Conservation (phyloP, 92 coral and sea anemone genomes). For the Epizoanthus illoricatus region DNA sequence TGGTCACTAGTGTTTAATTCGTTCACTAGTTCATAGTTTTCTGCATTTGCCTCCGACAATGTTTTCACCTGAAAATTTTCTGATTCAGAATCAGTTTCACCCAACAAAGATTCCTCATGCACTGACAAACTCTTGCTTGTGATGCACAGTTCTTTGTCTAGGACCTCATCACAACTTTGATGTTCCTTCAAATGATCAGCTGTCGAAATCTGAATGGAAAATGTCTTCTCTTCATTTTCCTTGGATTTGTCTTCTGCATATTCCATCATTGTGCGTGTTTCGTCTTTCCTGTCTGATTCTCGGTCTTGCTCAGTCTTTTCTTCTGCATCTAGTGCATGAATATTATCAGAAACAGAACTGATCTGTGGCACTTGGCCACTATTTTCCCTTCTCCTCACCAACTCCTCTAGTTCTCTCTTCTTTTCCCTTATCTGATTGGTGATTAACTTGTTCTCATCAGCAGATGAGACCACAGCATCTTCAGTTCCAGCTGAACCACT, state of each 20-base stretch:
- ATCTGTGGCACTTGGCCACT: not conserved
- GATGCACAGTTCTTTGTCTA: not conserved
- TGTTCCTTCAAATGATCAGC: not conserved
- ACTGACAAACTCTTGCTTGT: not conserved
- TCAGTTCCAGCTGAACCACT: not conserved
- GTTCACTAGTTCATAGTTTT: not conserved
- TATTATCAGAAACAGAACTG: not conserved
- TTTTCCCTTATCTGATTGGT: slow-evolving; percentile 44
- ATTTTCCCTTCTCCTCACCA: slow-evolving; percentile 48
- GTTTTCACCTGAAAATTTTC: not conserved
- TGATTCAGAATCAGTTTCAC: not conserved
- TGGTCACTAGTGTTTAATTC: not conserved
- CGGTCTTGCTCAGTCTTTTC: not conserved
- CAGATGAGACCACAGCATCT: not conserved
- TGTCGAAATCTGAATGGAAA: not conserved
- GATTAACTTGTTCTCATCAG: slow-evolving; percentile 36
- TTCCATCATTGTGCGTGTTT: not conserved
- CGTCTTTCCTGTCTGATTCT: not conserved
- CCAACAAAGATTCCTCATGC: not conserved
- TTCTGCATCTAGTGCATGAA: not conserved
- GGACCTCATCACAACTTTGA: not conserved
- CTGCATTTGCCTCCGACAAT: not conserved
- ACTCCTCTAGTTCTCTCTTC: slow-evolving; percentile 50
- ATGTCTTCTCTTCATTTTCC: not conserved
- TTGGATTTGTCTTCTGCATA: not conserved